Evolutionary conservation across 2,797 vertebrate species (phyloP).

Genomic region (Pterois miles): DNA sequence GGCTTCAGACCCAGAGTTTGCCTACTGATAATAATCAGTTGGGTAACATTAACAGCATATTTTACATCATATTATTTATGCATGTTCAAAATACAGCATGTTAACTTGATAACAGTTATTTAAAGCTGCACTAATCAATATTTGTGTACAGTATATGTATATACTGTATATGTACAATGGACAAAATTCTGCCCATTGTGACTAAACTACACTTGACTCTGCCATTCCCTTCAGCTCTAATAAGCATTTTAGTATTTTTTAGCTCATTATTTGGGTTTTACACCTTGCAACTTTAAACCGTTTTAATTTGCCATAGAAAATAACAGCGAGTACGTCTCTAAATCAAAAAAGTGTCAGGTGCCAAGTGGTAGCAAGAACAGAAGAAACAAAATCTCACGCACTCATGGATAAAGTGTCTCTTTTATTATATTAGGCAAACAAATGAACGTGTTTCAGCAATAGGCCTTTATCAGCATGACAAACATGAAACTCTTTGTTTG

Average conservation of each 20-base stretch:
- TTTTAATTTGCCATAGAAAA: neutral
- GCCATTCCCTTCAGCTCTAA: neutral
- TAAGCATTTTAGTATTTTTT: neutral
- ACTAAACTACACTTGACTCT: neutral
- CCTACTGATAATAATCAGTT: no score
- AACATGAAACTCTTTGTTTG: no score
- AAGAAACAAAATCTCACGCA: no score
- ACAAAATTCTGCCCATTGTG: neutral
- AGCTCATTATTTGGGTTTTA: neutral
- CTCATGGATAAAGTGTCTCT: no score
- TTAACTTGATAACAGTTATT: neutral
- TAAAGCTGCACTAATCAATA: neutral
- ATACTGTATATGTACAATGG: neutral
- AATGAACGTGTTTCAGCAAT: no score
- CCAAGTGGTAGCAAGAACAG: no score
- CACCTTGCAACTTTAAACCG: neutral
- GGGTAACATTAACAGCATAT: no score
- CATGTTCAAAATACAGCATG: neutral
- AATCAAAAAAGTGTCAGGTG: no score
- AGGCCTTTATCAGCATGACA: no score
- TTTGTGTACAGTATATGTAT: neutral
- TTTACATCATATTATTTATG: neutral
- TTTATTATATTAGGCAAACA: no score
- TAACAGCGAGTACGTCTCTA: no score
- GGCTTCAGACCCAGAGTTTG: no score